phyloP scores from a whole-genome alignment of 1,140 invertebrate genomes.

The Yoshiicerus persimilis region DNA sequence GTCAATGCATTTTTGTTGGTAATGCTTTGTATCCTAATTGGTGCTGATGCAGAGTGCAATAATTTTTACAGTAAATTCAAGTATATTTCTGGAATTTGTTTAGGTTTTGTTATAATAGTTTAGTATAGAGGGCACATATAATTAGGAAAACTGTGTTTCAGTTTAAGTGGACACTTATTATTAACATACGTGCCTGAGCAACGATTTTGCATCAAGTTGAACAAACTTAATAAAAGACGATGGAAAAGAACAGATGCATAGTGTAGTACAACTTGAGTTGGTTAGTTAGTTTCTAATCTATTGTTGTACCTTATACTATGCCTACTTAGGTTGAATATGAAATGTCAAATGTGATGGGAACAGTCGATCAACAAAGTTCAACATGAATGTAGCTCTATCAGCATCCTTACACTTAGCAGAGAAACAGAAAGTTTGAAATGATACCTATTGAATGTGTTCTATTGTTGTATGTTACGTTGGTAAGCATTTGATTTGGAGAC shows the following conservation, averaged over 20 bases:
- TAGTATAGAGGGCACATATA: too few relatives aligned
- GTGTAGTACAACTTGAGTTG: neutral
- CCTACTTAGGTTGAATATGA: neutral
- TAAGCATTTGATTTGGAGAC: neutral
- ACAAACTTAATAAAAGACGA: neutral
- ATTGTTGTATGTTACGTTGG: neutral
- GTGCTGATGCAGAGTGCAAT: too few relatives aligned
- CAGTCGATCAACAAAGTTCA: neutral
- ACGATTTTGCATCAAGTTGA: neutral
- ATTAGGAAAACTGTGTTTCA: neutral
- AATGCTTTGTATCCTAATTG: too few relatives aligned
- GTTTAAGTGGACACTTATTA: too few relatives aligned
- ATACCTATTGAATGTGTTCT: neutral
- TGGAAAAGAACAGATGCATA: neutral
- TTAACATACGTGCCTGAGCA: neutral
- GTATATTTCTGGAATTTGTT: too few relatives aligned
- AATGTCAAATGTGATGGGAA: neutral
- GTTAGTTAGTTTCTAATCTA: neutral
- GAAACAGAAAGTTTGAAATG: neutral
- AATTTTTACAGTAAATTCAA: too few relatives aligned
- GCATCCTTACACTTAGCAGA: too few relatives aligned
- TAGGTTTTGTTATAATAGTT: too few relatives aligned
- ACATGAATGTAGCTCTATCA: too few relatives aligned
- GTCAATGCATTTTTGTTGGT: too few relatives aligned
- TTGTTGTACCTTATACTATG: neutral